Evolutionary conservation across 2,888 invertebrate genomes (phyloP), one percentile per base, ranked within the genome.

Genomic region (Pyrgus malvae): DNA sequence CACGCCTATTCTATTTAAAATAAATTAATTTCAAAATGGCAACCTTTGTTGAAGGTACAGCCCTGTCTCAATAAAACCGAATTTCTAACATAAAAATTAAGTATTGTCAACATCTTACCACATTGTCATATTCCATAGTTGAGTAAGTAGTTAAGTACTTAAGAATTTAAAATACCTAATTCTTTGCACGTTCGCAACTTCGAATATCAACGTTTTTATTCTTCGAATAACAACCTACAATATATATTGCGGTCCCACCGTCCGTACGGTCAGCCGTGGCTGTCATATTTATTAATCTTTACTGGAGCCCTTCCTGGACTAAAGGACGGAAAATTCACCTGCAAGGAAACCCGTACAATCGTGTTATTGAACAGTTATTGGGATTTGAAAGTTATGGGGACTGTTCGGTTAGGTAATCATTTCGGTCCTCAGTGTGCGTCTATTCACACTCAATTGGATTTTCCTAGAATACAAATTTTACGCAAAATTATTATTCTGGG

Each of bases 251-350:
- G 76, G 69, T 63, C 56, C 48, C 56, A 65, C 72, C 76, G 69
- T 63, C 56, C 77, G 76, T 72, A 75, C 69, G 78, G 78, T 72
- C 75, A 70, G 69, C 66, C 74, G 69, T 57, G 70, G 53, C 61
- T 74, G 74, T 75, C 78, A n/a, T 79, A 78, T 82, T 80, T 83
- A 80, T 83, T 81, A 80, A 78, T 83, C 81, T 83, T 84, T 84
- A 84, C 82, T 78, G 72, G 21, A 72, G 72, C 64, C 72, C 71
- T 70, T 78, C 75, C 76, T 76, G 69, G 40, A 16, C 17, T 17
- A 48, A 38, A 27, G 48, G 40, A 41, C 49, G 38, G 40, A 38
- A 44, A 29, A 54, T 45, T 45, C 48, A 45, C 59, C 55, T 42
- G 29, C 46, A 31, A 35, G 41, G 70, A 70, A 69, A 69, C 60